Conservation (phyloP, 2,888 invertebrate species). For the Alitta virens region DNA sequence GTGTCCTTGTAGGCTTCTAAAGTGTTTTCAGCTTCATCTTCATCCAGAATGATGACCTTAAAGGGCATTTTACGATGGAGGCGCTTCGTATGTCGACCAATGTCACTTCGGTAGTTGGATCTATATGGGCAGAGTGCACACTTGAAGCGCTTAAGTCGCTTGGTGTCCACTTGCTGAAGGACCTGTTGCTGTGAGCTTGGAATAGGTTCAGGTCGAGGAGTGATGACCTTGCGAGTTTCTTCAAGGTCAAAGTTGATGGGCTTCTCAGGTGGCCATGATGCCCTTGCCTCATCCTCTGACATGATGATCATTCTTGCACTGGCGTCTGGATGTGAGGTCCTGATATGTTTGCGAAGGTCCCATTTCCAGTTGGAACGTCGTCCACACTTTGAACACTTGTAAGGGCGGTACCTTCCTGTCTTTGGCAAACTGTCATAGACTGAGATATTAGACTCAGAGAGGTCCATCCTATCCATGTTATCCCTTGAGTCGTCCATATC, state of each 20-base stretch:
- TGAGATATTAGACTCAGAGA: neutral
- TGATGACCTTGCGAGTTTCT: neutral
- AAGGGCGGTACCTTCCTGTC: conserved; percentile 62
- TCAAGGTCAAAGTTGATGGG: conserved; percentile 2
- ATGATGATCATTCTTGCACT: conserved; percentile 43
- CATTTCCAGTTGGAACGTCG: conserved; percentile 96
- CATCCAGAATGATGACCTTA: conserved; percentile 35
- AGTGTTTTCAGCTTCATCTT: conserved; percentile 37
- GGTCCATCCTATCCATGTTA: neutral
- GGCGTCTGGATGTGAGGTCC: conserved; percentile 30
- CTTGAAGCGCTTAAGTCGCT: conserved; percentile 26
- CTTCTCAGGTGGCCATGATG: conserved; percentile 5
- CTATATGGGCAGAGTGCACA: conserved; percentile 56
- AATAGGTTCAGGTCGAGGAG: neutral
- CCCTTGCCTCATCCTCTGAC: conserved; percentile 46
- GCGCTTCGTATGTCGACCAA: conserved; percentile 85
- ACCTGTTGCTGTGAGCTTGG: neutral
- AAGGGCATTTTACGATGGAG: conserved; percentile 36
- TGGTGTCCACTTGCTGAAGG: conserved; percentile 11
- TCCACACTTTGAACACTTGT: conserved; percentile 90
- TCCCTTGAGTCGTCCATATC: no score
- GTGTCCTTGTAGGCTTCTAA: conserved; percentile 35
- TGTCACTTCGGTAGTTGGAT: conserved; percentile 96
- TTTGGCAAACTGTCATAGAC: neutral
- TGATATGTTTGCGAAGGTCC: conserved; percentile 95